These are phyloP conservation scores for Edolisoma coerulescens DNA, from an alignment of 2,113 vertebrate genomes.

Conservation along the genomic window DNA sequence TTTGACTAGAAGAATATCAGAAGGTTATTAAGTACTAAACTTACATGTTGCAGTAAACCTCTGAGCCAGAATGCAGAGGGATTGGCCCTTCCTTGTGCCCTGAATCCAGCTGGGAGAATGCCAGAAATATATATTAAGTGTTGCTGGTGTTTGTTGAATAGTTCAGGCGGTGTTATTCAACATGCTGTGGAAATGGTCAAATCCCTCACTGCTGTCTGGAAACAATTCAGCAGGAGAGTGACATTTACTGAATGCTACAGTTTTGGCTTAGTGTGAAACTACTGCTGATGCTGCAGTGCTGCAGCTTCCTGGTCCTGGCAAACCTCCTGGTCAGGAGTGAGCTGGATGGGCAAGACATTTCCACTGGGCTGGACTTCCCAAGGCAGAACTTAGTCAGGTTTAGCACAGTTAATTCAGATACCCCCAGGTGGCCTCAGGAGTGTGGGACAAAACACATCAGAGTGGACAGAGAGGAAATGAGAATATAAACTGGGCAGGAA, in stretches of 20 bases:
- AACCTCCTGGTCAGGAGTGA: background rate
- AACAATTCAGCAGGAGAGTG: background rate
- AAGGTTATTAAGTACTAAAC: background rate
- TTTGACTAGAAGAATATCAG: background rate
- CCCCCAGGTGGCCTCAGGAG: background rate
- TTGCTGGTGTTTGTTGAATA: conserved; percentile 14
- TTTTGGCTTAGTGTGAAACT: background rate
- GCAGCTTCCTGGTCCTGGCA: background rate
- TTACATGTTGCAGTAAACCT: background rate
- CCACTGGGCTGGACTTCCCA: background rate
- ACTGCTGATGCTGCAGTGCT: background rate
- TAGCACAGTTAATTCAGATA: background rate
- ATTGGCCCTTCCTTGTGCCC: background rate
- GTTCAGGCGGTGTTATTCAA: background rate
- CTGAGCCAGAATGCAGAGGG: background rate
- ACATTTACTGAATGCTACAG: background rate
- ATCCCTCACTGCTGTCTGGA: conserved; percentile 25
- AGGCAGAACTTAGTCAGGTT: background rate
- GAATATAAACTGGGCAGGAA: background rate
- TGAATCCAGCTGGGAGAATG: conserved; percentile 7
- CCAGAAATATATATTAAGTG: conserved; percentile 21
- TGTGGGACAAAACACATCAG: background rate
- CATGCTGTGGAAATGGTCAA: conserved; percentile 36
- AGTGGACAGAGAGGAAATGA: background rate
- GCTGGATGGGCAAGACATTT: background rate